Evolutionary conservation across 2,888 invertebrate species (phyloP), one percentile per base, ranked within the genome.

Genomic region (Deilephila porcellus): DNA sequence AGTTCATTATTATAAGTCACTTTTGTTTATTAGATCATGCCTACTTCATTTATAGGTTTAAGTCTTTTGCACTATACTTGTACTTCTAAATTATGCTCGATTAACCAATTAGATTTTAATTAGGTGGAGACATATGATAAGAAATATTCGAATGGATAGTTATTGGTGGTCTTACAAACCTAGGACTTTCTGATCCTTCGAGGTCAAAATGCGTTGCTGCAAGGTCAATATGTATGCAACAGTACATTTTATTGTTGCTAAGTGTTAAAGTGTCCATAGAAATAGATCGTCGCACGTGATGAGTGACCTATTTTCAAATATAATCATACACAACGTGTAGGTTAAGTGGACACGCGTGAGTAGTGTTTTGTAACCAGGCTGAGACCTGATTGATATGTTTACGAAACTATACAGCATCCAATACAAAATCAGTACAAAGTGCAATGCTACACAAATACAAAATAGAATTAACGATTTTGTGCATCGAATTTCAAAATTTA

Each of bases 341-440:
- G 78, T 75, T 74, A 79, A 78, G 56, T 77, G 75, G 75, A 76
- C 74, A 67, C 74, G 75, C 74, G 76, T 77, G 71, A 63, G 74
- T 25, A 67, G 64, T 59, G 67, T 34, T 64, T n/a, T 59, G 72
- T 74, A 73, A 75, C 78, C 59, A 71, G 80, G 75, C 76, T 78
- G 73, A 72, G 74, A 74, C 75, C 74, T 77, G 78, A 79, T 78
- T 78, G 59, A 45, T 67, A 11, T 20, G 37, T 17, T 64, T 34
- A 64, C n/a, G 71, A 56, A 56, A n/a, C 17, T 5, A 56, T n/a
- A 14, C 17, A n/a, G 45, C 45, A 45, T 45, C 45, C 11, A 45
- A 14, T 45, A 45, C 11, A 11, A 45, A 45, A 45, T 45, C 45
- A 45, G 45, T 45, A 3, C 45, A 11, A 45, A 45, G 45, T 45